Conservation (phyloP, 2,888 invertebrate species). For the Amblyteles armatorius region DNA sequence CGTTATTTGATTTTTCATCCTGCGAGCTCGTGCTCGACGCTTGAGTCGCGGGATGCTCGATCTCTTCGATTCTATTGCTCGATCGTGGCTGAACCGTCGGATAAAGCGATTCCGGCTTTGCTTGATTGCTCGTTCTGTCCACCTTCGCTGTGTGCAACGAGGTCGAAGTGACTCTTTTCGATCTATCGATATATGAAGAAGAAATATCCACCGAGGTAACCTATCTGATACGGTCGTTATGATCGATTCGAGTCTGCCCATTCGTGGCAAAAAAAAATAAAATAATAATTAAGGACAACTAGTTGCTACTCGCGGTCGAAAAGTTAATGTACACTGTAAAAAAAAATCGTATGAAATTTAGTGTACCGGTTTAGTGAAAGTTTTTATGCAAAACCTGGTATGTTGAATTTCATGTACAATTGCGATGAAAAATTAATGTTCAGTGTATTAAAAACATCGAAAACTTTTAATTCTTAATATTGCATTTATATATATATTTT, state of each 20-base stretch:
- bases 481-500: too few species aligned
- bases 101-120: constrained; percentile 32
- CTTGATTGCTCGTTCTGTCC: constrained; percentile 16
- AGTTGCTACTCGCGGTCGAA: not conserved
- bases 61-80: constrained; percentile 15
- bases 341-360: too few species aligned
- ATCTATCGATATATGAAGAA: constrained; percentile 47
- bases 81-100: constrained; percentile 16
- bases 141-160: constrained; percentile 37
- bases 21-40: constrained; percentile 26
- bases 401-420: too few species aligned
- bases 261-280: not conserved
- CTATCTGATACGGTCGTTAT: not conserved
- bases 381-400: too few species aligned
- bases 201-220: not conserved
- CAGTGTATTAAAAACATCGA: too few species aligned
- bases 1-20: not conserved
- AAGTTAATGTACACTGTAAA: not conserved
- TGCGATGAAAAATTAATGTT: too few species aligned
- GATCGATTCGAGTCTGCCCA: not conserved
- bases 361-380: too few species aligned
- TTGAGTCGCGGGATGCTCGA: constrained; percentile 17
- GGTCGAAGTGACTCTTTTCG: constrained; percentile 54
- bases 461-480: too few species aligned
- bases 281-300: not conserved